Base-by-base conservation (phyloP, 2,888 invertebrate species). In the Drosophila mimica region DNA sequence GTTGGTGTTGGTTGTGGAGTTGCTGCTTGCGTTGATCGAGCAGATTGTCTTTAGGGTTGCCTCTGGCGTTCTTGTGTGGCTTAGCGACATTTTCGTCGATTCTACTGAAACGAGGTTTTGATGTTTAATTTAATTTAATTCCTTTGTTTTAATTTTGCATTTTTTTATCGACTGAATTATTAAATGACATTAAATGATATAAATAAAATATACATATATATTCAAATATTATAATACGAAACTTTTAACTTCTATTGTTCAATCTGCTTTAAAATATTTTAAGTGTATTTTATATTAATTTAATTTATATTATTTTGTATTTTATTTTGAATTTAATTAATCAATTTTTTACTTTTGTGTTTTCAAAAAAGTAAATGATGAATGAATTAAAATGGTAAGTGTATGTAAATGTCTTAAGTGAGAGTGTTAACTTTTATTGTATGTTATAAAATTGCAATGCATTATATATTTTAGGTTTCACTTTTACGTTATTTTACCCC, bases 21-120 rank as follows among this genome's bases (percentile, higher is more conserved):
- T 30, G n/a, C 40, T 40, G 28, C 25, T 46, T 54, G 11, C 40
- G 56, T 33, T 64, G 52, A n/a, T 70, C 59, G 15, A 51, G 69
- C 51, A 48, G 46, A 33, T 53, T 76, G 46, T 62, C 64, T 53
- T 72, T 65, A 20, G 51, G 25, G 25, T 52, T 48, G n/a, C 34
- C 43, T 51, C 30, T 67, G 15, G 53, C 36, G 40, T 28, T 67
- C 49, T 59, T 70, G 9, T 65, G 43, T 28, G 61, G 33, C 17
- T 69, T 68, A 53, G 59, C 67, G 64, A 63, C 81, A 85, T 85
- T 83, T 81, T 88, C 81, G 36, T 90, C 82, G 70, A 82, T 82
- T 76, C 89, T 89, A 38, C 38, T 38, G 28, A 56, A 54, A n/a
- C n/a, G n/a, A 30, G 15, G 8, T 4, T 46, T 46, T 15, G 8